Evolutionary conservation across 1,140 invertebrate genomes (phyloP).

Genomic region (Chironomus tepperi): DNA sequence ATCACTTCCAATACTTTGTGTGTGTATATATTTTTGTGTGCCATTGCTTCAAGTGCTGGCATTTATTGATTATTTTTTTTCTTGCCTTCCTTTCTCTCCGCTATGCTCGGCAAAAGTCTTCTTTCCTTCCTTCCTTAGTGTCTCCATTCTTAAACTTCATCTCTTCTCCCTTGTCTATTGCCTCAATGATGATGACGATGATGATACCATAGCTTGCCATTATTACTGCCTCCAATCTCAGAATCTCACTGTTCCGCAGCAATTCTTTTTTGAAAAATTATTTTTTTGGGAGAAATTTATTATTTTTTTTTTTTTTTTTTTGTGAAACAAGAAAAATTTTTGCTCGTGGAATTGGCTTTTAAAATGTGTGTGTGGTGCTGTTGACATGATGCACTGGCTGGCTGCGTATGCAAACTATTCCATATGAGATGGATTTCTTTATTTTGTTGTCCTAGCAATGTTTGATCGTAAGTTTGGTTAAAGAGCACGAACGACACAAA

Average conservation of each 20-base stretch:
- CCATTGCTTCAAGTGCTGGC: not conserved
- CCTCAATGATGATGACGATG: not conserved
- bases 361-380: no score
- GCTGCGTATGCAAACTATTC: no score
- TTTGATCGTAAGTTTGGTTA: no score
- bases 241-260: constrained; percentile 5
- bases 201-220: not conserved
- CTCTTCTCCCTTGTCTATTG: not conserved
- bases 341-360: no score
- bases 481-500: no score
- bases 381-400: no score
- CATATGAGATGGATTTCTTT: no score
- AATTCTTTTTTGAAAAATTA: constrained; percentile 10
- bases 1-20: constrained; percentile 11
- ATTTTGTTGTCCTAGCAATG: no score
- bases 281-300: constrained; percentile 5
- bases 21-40: not conserved
- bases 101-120: not conserved
- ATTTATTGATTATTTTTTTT: not conserved
- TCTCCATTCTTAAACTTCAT: not conserved
- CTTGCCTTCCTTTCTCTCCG: not conserved
- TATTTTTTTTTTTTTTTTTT: not conserved
- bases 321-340: no score
- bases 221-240: not conserved
- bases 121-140: not conserved